Conservation (phyloP, 2,797 vertebrate species). For the Phrynocephalus forsythii region DNA sequence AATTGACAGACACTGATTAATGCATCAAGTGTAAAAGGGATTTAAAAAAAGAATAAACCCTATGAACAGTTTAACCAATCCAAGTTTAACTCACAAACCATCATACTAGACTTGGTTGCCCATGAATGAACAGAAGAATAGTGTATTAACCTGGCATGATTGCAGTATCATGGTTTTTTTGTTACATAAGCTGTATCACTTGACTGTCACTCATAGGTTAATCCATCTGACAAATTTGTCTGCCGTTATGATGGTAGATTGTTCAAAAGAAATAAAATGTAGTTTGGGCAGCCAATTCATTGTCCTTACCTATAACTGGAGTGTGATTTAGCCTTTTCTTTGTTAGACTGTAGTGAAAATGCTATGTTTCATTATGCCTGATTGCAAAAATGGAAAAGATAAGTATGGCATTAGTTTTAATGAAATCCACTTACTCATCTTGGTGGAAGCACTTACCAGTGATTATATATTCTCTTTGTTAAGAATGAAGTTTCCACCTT, state of each 20-base stretch:
- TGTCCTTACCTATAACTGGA: conserved; percentile 37
- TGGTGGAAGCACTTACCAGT: conserved; percentile 40
- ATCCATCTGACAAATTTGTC: background rate
- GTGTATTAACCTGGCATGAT: background rate
- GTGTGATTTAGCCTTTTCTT: conserved; percentile 38
- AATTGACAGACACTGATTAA: too few relatives aligned
- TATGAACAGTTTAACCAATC: background rate
- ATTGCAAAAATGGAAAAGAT: conserved; percentile 59
- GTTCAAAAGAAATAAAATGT: conserved; percentile 10
- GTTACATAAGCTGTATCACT: background rate
- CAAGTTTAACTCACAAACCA: background rate
- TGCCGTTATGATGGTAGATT: background rate
- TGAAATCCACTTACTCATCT: conserved; percentile 42
- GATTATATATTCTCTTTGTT: conserved; percentile 57
- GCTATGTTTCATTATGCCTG: conserved; percentile 49
- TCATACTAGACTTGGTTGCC: background rate
- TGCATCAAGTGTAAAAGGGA: too few relatives aligned
- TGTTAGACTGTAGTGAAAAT: conserved; percentile 37
- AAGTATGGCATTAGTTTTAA: conserved; percentile 58
- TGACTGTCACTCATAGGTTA: background rate
- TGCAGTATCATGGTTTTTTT: background rate
- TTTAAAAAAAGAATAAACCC: too few relatives aligned
- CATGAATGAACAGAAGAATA: background rate
- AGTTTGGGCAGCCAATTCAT: background rate
- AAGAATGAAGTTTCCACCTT: conserved; percentile 53